phyloP scores from a whole-genome alignment of 1,140 invertebrate genomes.

The Drosophila yakuba region DNA sequence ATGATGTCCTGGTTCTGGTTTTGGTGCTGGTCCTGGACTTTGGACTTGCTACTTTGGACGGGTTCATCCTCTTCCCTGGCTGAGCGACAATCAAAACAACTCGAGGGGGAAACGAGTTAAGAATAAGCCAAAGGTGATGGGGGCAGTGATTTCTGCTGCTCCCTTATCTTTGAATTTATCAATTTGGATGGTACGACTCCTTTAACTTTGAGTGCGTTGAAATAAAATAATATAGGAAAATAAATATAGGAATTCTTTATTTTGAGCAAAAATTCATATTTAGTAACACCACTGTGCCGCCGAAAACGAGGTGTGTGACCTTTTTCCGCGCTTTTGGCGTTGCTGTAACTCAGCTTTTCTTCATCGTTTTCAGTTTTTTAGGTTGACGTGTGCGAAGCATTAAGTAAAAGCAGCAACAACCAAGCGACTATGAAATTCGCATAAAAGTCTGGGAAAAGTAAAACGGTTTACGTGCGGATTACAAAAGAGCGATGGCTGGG shows the following conservation, averaged over 20 bases:
- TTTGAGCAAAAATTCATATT: background rate
- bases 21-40: conserved; percentile 14
- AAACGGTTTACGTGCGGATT: conserved; percentile 65
- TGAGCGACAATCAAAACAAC: conserved; percentile 28
- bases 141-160: background rate
- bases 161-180: too few relatives aligned
- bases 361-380: conserved; percentile 30
- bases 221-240: too few relatives aligned
- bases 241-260: too few relatives aligned
- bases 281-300: background rate
- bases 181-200: too few relatives aligned
- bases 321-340: conserved; percentile 44
- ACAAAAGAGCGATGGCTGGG: conserved; percentile 45
- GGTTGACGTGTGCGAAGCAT: conserved; percentile 78
- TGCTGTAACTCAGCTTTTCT: conserved; percentile 35
- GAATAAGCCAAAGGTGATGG: conserved; percentile 21
- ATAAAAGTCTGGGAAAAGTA: conserved; percentile 74
- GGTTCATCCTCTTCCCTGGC: conserved; percentile 25
- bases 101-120: conserved; percentile 26
- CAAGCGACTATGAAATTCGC: conserved; percentile 52
- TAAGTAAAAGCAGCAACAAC: conserved; percentile 59
- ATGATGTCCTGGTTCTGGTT: conserved; percentile 9
- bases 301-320: conserved; percentile 70
- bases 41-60: conserved; percentile 1
- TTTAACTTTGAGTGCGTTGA: too few relatives aligned